Percentiles rank a stretch among this genome's conserved stretches.
Conservation (phyloP, 2,113 vertebrate species). For the Saccopteryx leptura region DNA sequence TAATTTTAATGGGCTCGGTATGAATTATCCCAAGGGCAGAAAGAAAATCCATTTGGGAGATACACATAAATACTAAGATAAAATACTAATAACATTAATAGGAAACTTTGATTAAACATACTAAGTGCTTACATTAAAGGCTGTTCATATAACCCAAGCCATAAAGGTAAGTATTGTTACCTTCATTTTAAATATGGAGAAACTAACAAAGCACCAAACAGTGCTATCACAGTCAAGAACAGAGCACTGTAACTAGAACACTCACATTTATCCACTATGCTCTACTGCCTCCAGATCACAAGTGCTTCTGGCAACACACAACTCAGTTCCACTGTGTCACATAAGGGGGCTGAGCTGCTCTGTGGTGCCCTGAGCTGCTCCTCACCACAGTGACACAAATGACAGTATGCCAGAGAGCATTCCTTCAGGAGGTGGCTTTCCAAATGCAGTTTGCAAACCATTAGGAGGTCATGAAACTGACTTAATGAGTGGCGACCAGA, state of each 20-base stretch:
- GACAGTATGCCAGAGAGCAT: not conserved
- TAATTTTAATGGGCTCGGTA: not conserved
- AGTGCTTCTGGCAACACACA: not conserved
- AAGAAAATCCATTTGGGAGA: not conserved
- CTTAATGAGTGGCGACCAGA: not conserved
- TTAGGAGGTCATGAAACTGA: not conserved
- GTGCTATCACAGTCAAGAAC: not conserved
- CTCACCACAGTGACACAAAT: not conserved
- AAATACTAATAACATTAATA: not conserved
- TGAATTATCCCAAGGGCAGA: not conserved
- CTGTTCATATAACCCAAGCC: not conserved
- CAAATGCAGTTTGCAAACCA: not conserved
- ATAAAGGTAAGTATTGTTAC: not conserved
- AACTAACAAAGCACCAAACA: not conserved
- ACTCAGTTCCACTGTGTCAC: not conserved
- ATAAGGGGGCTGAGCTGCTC: too few species aligned
- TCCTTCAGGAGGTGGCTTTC: not conserved
- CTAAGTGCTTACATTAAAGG: not conserved
- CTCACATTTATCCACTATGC: not conserved
- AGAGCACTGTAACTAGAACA: not conserved
- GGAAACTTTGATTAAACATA: constrained; percentile 28
- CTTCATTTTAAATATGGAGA: not conserved
- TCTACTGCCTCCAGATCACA: not conserved
- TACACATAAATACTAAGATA: not conserved
- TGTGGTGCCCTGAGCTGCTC: not conserved